phyloP scores from a whole-genome alignment of 1,140 invertebrate genomes.

The Metaphire vulgaris region DNA sequence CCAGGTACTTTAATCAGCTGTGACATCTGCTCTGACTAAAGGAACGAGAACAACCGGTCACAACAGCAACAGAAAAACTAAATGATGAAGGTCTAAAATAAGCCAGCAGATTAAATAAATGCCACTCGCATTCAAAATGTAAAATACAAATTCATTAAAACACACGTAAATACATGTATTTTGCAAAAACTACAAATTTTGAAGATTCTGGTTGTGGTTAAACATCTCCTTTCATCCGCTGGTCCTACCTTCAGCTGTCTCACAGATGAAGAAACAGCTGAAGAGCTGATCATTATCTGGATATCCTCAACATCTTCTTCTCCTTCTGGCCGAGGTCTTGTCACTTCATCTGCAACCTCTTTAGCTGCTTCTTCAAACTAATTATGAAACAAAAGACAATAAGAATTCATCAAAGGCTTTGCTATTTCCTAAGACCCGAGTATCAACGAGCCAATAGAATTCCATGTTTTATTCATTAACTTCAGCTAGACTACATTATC shows the following conservation, averaged over 20 bases:
- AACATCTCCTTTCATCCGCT: no score
- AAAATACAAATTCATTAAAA: no score
- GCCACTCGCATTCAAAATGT: no score
- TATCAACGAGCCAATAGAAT: no score
- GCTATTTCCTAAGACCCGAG: no score
- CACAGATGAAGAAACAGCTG: constrained; percentile 23
- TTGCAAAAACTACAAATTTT: no score
- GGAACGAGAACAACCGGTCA: constrained; percentile 34
- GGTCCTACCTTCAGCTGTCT: constrained; percentile 20
- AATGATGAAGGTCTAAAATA: neutral
- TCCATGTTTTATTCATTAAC: constrained; percentile 3
- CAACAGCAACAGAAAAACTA: neutral
- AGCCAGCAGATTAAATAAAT: no score
- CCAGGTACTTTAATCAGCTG: constrained; percentile 89
- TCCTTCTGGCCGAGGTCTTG: constrained; percentile 75
- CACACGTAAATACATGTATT: no score
- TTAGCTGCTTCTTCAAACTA: constrained; percentile 92
- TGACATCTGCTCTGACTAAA: constrained; percentile 85
- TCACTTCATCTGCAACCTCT: constrained; percentile 95
- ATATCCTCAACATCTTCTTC: constrained; percentile 88
- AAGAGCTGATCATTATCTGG: constrained; percentile 79
- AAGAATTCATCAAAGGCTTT: no score
- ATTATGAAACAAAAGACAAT: constrained; percentile 33
- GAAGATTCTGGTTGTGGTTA: no score
- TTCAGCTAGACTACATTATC: no score